phyloP scores from a whole-genome alignment of 2,888 invertebrate genomes.

The Scaptomyza reducta region DNA sequence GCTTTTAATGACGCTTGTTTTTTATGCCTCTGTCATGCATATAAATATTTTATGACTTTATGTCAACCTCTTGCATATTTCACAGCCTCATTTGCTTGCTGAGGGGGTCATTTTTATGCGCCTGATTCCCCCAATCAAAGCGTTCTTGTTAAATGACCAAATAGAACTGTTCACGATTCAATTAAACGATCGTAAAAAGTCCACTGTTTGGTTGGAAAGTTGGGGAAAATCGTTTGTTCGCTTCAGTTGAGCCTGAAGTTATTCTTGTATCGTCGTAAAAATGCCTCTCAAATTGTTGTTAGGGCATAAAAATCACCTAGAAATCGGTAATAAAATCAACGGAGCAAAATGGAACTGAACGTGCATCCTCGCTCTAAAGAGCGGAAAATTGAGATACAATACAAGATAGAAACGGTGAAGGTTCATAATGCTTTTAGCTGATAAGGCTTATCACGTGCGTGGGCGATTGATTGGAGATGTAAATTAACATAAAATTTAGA shows the following conservation, averaged over 20 bases:
- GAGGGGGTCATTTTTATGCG: conserved; percentile 38
- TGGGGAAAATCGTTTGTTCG: conserved; percentile 41
- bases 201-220: conserved; percentile 44
- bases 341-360: conserved; percentile 48
- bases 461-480: conserved; percentile 37
- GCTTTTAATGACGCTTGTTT: conserved; percentile 23
- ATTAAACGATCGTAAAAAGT: conserved; percentile 74
- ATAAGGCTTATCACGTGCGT: conserved; percentile 49
- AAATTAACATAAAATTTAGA: conserved; percentile 11
- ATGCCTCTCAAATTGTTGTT: conserved; percentile 64
- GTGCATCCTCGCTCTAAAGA: not conserved
- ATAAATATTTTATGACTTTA: conserved; percentile 50
- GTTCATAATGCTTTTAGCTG: conserved; percentile 6
- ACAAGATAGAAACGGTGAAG: not conserved
- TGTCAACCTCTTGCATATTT: conserved; percentile 50
- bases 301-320: conserved; percentile 79
- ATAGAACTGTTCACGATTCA: conserved; percentile 74
- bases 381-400: conserved; percentile 18
- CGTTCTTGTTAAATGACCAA: conserved; percentile 37
- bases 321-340: conserved; percentile 70
- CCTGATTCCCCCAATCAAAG: conserved; percentile 43
- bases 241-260: conserved; percentile 24
- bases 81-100: conserved; percentile 61
- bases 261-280: conserved; percentile 60
- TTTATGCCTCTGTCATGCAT: conserved; percentile 37